A percentile compares a stretch with the other conserved stretches of the same genome.
These are phyloP conservation scores for Ptiloglossa arizonensis DNA, from an alignment of 1,140 invertebrate species.

Conservation along the genomic window DNA sequence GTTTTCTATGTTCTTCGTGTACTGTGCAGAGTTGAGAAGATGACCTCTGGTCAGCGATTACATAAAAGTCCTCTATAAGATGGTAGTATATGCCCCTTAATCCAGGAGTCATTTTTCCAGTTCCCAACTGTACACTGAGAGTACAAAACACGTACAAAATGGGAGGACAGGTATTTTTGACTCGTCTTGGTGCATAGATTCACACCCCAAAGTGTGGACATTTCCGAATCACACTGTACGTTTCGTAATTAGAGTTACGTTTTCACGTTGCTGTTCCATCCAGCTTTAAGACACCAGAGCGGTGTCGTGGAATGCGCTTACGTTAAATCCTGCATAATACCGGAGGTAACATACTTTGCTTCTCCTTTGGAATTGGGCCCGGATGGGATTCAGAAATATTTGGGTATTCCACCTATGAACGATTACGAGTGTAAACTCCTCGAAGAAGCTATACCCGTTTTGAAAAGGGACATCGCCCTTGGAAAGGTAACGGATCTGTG, in stretches of 20 bases:
- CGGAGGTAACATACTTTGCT: slow-evolving; percentile 78
- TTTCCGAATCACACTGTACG: no score
- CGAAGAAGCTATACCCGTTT: slow-evolving; percentile 78
- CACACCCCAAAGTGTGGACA: no score
- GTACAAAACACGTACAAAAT: no score
- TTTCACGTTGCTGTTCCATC: slow-evolving; percentile 62
- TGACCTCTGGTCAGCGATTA: no score
- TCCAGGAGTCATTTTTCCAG: no score
- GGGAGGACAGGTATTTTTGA: no score
- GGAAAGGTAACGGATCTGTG: slow-evolving; percentile 73
- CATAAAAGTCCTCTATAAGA: no score
- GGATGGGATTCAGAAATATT: slow-evolving; percentile 81
- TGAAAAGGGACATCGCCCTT: slow-evolving; percentile 81
- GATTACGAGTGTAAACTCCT: slow-evolving; percentile 83
- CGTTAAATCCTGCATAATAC: slow-evolving; percentile 78
- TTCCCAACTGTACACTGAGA: no score
- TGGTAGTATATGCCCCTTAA: no score
- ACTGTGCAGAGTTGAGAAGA: no score
- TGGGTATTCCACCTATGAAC: slow-evolving; percentile 82
- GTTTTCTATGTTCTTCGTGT: no score
- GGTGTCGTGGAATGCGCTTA: slow-evolving; percentile 83
- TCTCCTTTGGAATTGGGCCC: slow-evolving; percentile 78
- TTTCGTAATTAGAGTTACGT: background rate
- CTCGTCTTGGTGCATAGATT: no score
- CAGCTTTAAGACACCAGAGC: slow-evolving; percentile 79